phyloP scores from a whole-genome alignment of 2,797 vertebrate species.

The Syngnathus rostellatus region DNA sequence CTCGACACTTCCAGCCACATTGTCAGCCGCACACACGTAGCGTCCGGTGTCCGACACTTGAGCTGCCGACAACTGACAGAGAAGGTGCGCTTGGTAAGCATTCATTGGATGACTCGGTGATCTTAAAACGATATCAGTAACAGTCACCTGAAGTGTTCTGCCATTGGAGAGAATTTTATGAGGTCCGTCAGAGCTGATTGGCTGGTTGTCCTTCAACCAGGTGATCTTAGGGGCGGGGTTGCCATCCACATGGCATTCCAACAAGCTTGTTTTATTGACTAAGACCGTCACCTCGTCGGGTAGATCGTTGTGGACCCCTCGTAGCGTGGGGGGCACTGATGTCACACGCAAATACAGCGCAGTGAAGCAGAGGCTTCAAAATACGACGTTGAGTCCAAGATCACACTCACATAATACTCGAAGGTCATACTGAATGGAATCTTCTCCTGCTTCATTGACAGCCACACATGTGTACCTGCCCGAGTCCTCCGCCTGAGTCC shows the following conservation, averaged over 20 bases:
- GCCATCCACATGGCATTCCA: slow-evolving; percentile 81
- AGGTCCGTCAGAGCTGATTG: slow-evolving; percentile 58
- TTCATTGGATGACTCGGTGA: not conserved
- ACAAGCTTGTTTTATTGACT: slow-evolving; percentile 63
- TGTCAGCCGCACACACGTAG: slow-evolving; percentile 83
- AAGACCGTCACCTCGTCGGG: slow-evolving; percentile 81
- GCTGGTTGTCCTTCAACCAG: slow-evolving; percentile 84
- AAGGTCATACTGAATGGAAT: slow-evolving; percentile 86
- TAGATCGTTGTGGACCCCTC: slow-evolving; percentile 63
- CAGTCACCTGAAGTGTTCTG: slow-evolving; percentile 78
- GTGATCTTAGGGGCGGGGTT: slow-evolving; percentile 77
- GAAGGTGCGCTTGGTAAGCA: too few relatives aligned
- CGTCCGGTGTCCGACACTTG: slow-evolving; percentile 85
- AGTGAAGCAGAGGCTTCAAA: not conserved
- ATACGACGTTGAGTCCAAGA: slow-evolving; percentile 7
- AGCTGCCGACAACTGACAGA: slow-evolving; percentile 74
- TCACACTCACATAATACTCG: slow-evolving; percentile 71
- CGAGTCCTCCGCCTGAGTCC: slow-evolving; percentile 75
- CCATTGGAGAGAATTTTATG: slow-evolving; percentile 72
- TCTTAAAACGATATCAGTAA: not conserved
- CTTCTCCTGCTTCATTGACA: slow-evolving; percentile 90
- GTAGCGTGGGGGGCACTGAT: slow-evolving; percentile 83
- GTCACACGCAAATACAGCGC: not conserved
- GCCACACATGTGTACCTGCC: slow-evolving; percentile 87
- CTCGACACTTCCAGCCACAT: slow-evolving; percentile 82